Evolutionary conservation across 2,797 vertebrate species (phyloP), one percentile per base, ranked within the genome.

Genomic region (Macropodus opercularis): DNA sequence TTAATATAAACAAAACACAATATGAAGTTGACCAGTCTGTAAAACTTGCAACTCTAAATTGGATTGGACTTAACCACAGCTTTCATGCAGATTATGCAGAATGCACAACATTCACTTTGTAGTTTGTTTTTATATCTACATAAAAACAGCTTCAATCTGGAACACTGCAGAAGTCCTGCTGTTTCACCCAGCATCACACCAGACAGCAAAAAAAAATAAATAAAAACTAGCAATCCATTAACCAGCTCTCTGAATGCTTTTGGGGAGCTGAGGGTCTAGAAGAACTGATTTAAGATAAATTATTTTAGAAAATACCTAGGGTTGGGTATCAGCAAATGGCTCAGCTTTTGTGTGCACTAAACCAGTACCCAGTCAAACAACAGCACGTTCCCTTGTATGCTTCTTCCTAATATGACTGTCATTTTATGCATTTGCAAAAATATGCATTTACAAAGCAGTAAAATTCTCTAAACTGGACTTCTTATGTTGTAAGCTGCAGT

Each of bases 131-230:
- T 41, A 3, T 48, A 76, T 77, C 86, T 92, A 87, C 88, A 83
- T 83, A 83, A 84, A n/a, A n/a, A 92, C 71, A 83, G 92, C 65
- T 77, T 63, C 87, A 79, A 85, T 52, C 81, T 87, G 84, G 64
- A 91, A 94, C 63, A 78, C 93, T 95, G 95, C 83, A 89, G 90
- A 91, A 70, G 93, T 94, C 95, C 94, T 96, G 94, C 95, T 95
- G 94, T 95, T 95, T 96, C 92, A 92, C 93, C 92, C 85, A 94
- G 93, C 92, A 90, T 94, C 93, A 96, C 95, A 96, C 94, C 95
- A 96, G 88, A 91, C 84, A 83, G 82, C 81, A 76, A 90, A 90
- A 86, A 79, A 85, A 87, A 80, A 31, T n/a, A n/a, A n/a, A n/a
- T n/a, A n/a, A 86, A 87, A 89, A 48, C 61, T 43, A 57, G 63